phyloP scores from a whole-genome alignment of 2,113 vertebrate genomes.

The Fregata magnificens region DNA sequence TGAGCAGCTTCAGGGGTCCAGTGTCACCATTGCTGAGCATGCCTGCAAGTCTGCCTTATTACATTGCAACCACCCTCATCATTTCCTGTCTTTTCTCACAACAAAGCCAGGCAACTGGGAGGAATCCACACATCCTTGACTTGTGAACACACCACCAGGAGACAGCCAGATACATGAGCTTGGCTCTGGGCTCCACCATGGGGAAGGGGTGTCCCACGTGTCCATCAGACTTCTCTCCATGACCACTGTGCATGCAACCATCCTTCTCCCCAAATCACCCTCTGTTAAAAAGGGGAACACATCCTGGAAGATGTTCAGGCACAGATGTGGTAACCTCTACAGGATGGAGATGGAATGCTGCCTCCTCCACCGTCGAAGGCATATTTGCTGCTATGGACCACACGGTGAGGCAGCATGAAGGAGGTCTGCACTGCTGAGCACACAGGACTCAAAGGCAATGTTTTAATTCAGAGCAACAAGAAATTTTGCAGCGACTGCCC shows the following conservation, averaged over 20 bases:
- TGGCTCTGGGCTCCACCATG: neutral
- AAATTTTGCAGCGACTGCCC: neutral
- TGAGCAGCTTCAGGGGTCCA: neutral
- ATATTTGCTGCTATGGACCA: neutral
- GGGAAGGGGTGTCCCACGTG: neutral
- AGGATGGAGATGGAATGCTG: neutral
- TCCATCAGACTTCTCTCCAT: neutral
- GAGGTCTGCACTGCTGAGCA: neutral
- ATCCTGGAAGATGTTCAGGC: neutral
- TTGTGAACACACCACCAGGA: neutral
- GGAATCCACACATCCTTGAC: neutral
- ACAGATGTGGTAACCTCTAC: too few relatives aligned
- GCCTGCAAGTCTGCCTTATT: neutral
- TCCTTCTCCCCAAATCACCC: neutral
- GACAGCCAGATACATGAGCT: neutral
- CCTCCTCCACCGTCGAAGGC: fast-evolving
- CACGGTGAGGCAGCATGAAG: neutral
- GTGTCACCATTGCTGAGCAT: neutral
- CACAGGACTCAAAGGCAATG: neutral
- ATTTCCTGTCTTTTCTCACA: neutral
- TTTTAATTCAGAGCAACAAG: neutral
- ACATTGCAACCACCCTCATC: neutral
- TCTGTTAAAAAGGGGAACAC: neutral
- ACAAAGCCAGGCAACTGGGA: neutral
- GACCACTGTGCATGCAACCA: neutral